These are phyloP conservation scores for Pterocles gutturalis DNA, from an alignment of 2,113 vertebrate species.

Conservation along the genomic window DNA sequence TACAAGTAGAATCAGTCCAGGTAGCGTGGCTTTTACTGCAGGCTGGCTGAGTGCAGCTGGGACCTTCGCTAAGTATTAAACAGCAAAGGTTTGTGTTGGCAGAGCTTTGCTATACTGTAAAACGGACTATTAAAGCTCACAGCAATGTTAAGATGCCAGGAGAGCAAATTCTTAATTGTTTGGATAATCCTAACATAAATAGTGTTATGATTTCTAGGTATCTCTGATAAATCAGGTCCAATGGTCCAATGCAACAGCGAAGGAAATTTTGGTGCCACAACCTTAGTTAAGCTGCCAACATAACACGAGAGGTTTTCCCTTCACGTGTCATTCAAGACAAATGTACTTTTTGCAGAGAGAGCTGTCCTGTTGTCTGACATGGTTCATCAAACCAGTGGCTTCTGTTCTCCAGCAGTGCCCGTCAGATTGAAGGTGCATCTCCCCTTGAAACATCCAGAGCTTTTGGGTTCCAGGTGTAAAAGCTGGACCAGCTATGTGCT, in stretches of 20 bases:
- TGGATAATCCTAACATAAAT: neutral
- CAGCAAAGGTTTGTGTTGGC: constrained; percentile 19
- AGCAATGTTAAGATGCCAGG: neutral
- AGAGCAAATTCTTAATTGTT: neutral
- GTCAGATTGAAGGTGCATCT: neutral
- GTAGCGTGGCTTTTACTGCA: neutral
- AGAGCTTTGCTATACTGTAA: neutral
- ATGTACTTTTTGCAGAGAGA: neutral
- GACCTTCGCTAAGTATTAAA: neutral
- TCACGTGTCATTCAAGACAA: neutral
- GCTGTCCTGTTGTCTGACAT: neutral
- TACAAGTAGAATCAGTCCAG: accelerated
- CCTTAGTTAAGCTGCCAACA: neutral
- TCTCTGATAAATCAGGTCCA: neutral
- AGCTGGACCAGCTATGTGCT: accelerated
- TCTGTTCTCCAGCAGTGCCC: neutral
- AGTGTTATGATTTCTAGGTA: neutral
- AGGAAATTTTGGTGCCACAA: neutral
- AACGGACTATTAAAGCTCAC: neutral
- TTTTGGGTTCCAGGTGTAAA: neutral
- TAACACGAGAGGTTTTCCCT: accelerated
- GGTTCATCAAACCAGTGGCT: neutral
- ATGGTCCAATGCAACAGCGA: neutral
- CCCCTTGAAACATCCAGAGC: neutral
- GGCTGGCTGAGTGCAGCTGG: neutral